These are phyloP conservation scores for Micronycteris hirsuta DNA, from an alignment of 2,113 vertebrate species.

Conservation along the genomic window DNA sequence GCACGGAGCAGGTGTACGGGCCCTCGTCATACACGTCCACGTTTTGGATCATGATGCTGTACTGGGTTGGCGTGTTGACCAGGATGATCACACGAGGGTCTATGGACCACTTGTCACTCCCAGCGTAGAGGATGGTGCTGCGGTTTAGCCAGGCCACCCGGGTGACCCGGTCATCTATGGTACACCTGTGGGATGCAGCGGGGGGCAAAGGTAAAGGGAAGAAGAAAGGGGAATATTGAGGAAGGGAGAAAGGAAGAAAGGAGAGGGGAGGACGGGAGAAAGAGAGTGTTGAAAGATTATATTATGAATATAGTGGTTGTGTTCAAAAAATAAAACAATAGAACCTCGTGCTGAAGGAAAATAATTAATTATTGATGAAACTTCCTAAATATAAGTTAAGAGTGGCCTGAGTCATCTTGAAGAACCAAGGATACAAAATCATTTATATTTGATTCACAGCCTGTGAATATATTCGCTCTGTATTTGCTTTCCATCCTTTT, in stretches of 20 bases:
- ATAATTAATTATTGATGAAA: conserved; percentile 13
- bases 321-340: background rate
- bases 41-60: conserved; percentile 96
- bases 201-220: background rate
- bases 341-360: background rate
- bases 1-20: conserved; percentile 95
- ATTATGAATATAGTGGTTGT: background rate
- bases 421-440: background rate
- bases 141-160: conserved; percentile 98
- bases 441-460: conserved; percentile 29
- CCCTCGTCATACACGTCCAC: conserved; percentile 95
- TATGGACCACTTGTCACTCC: conserved; percentile 96
- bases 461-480: background rate
- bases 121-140: conserved; percentile 95
- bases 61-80: conserved; percentile 95
- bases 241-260: background rate
- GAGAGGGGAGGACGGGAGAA: background rate
- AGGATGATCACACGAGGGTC: conserved; percentile 94
- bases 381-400: background rate
- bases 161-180: conserved; percentile 93
- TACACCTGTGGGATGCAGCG: conserved; percentile 85
- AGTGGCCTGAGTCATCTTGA: background rate
- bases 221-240: background rate
- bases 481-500: conserved; percentile 30
- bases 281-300: background rate